Percentiles rank a stretch among this genome's conserved stretches.
phyloP scores from a whole-genome alignment of 2,888 invertebrate species.

The Catocala nupta region DNA sequence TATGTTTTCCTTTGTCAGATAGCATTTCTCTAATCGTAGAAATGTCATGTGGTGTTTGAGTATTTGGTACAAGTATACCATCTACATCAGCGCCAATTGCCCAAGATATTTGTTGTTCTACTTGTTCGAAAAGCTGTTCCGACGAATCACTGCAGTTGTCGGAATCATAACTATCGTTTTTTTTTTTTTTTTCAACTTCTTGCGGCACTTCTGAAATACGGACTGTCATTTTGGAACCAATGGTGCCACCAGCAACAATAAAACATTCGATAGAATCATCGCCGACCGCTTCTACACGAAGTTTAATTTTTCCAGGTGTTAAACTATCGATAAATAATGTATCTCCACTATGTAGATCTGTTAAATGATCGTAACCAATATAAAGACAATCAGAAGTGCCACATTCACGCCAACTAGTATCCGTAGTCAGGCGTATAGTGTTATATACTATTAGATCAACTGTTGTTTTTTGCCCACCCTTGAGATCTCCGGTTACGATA shows the following conservation, averaged over 20 bases:
- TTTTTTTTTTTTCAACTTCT: conserved; percentile 71
- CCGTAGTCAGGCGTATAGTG: conserved; percentile 82
- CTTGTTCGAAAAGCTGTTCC: conserved; percentile 90
- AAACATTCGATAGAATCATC: conserved; percentile 83
- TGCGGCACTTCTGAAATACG: conserved; percentile 83
- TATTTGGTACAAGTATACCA: conserved; percentile 73
- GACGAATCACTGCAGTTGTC: conserved; percentile 85
- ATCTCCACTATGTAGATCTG: conserved; percentile 83
- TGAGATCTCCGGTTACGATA: conserved; percentile 78
- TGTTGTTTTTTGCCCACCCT: conserved; percentile 71
- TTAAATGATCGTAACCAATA: conserved; percentile 84
- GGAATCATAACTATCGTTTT: conserved; percentile 79
- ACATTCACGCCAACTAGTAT: conserved; percentile 83
- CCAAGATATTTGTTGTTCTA: conserved; percentile 81
- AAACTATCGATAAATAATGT: conserved; percentile 81
- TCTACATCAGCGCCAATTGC: conserved; percentile 79
- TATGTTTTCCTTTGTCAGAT: conserved; percentile 77
- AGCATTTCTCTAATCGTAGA: conserved; percentile 66
- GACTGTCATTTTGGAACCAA: conserved; percentile 85
- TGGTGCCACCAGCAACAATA: conserved; percentile 83
- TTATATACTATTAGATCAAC: conserved; percentile 72
- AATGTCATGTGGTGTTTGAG: conserved; percentile 70
- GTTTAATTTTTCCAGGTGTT: conserved; percentile 71
- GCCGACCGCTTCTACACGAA: conserved; percentile 72
- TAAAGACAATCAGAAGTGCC: conserved; percentile 86